Conservation (phyloP, 2,113 vertebrate genomes). For the Geococcyx californianus region DNA sequence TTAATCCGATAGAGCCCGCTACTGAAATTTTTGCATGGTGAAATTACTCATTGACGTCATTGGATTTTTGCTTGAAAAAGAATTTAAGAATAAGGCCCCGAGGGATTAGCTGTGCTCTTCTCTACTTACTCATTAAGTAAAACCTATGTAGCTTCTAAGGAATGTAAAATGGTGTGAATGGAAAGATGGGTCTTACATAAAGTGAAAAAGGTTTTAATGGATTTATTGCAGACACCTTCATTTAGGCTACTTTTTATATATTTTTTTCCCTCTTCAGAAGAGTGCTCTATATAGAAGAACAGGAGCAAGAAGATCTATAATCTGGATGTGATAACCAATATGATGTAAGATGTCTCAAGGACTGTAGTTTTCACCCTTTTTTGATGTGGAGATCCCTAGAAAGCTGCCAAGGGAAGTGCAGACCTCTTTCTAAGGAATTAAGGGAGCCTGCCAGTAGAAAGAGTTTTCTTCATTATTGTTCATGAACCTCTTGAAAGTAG, state of each 20-base stretch:
- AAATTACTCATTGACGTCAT: background rate
- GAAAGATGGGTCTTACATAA: background rate
- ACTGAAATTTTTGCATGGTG: background rate
- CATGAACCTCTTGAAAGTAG: background rate
- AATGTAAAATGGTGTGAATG: background rate
- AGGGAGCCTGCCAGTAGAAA: background rate
- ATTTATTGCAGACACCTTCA: background rate
- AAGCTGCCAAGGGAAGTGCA: background rate
- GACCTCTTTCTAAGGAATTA: background rate
- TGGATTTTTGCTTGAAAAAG: background rate
- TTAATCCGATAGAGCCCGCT: background rate
- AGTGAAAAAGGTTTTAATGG: background rate
- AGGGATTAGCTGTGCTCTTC: conserved; percentile 10
- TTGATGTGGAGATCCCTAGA: background rate
- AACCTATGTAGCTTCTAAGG: background rate
- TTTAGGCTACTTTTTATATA: background rate
- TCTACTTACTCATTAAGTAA: conserved; percentile 3
- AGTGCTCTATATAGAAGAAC: background rate
- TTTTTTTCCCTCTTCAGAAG: background rate
- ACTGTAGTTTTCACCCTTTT: background rate
- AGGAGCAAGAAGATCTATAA: background rate
- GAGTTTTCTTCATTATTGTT: background rate
- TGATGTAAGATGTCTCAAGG: background rate
- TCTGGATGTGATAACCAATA: background rate
- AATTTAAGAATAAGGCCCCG: background rate